Evolutionary conservation across 2,797 vertebrate genomes (phyloP), one percentile per base, ranked within the genome.

Genomic region (Liasis olivaceus): DNA sequence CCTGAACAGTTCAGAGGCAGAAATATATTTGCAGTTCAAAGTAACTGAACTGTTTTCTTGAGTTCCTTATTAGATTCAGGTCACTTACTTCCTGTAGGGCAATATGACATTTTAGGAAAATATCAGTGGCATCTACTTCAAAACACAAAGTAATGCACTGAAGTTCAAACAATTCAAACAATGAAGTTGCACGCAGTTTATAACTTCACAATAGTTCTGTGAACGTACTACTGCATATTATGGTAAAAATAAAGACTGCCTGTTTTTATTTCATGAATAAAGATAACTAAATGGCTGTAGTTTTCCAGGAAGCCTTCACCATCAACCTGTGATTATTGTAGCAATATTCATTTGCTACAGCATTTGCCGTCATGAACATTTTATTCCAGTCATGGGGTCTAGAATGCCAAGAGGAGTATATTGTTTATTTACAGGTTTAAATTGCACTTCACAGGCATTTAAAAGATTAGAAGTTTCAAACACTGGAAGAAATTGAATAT

Each of bases 31-130:
- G 24, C 77, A 59, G 14, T 94, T 95, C 69, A 84, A 31, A 94
- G 59, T 88, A 93, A 94, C 51, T 63, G 63, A 94, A 86, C 91
- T 93, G 11, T 14, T 94, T 91, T 92, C 26, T 87, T 89, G 91
- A 91, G 54, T 86, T 85, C 0, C 1, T 26, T 90, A 0, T 89
- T 88, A 69, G 93, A 85, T 87, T 94, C 90, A 91, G 88, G 89
- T 89, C 62, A 90, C 0, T 85, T 63, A 62, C 84, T 1, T 15
- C 93, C 93, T 63, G 89, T 91, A 89, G 58, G 69, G 91, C 94
- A 91, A 59, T 90, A 24, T 88, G 11, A 69, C 2, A 2, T 93
- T 12, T 58, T 63, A 90, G 84, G 28, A 91, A 77, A 93, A 22
- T 81, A 93, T 4, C 22, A 42, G 89, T 81, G 90, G 1, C 11